A percentile compares a stretch with the other conserved stretches of the same genome.
Evolutionary conservation across 2,797 vertebrate genomes (phyloP).

Genomic region (Okamejei kenojei): DNA sequence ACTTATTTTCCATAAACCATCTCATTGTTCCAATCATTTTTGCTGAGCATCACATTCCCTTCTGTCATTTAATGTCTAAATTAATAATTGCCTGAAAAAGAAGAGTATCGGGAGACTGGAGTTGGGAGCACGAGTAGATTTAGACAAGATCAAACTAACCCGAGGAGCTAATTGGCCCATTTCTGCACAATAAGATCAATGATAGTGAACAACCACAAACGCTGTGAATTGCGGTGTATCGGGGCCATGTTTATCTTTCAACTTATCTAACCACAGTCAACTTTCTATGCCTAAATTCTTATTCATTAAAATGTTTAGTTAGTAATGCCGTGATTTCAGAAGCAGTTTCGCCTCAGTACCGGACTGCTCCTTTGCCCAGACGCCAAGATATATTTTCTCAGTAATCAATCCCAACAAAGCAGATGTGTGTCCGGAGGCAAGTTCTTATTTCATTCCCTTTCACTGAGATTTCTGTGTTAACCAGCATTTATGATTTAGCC

Average conservation of each 20-base stretch:
- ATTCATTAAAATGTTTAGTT: neutral
- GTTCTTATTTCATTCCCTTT: neutral
- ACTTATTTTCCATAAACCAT: neutral
- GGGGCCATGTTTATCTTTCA: neutral
- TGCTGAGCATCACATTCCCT: neutral
- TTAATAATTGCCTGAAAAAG: neutral
- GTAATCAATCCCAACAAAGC: neutral
- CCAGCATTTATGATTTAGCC: neutral
- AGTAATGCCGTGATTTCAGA: neutral
- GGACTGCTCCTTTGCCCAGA: neutral
- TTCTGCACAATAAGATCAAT: neutral
- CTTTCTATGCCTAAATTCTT: neutral
- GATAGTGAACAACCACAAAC: neutral
- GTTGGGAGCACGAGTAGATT: neutral
- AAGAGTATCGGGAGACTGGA: neutral
- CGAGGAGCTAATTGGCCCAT: neutral
- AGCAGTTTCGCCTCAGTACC: constrained; percentile 15
- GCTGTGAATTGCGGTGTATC: neutral
- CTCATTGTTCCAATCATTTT: neutral
- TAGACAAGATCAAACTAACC: neutral
- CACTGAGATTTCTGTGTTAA: neutral
- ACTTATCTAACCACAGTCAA: neutral
- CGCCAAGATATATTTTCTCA: neutral
- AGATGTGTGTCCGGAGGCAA: neutral
- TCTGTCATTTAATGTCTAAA: neutral